Base-by-base conservation (phyloP, 2,797 vertebrate genomes). In the Bryconaethiops microstoma region DNA sequence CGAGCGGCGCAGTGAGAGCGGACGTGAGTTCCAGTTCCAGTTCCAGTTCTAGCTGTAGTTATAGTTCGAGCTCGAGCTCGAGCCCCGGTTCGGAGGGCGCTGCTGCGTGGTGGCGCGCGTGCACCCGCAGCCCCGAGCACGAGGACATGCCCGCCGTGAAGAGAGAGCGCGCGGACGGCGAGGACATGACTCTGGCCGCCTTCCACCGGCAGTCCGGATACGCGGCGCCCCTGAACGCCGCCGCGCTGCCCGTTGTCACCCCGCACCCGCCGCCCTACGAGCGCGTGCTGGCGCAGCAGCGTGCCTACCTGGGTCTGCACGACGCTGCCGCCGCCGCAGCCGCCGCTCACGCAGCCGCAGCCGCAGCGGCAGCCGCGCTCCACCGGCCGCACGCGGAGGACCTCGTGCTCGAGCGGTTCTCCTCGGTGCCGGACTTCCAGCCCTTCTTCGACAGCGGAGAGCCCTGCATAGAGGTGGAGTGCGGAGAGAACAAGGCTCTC, bases 401-500 rank as follows among this genome's bases (percentile, higher is more conserved):
- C 92, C 94, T 96, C 88, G 93, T 96, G 94, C 94, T 97, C 88
- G 96, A 97, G 94, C 95, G 96, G 90, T 96, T 97, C 90, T 95
- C 96, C 82, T 96, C 96, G 81, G 94, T 96, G 79, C 96, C 97
- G 63, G 97, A 98, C 91, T 98, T 98, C 91, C 97, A 98, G 92
- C 97, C 97, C 57, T 95, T 98, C 88, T 96, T 98, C 87, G 97
- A 98, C 92, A 94, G 95, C 95, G 97, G 97, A 60, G 96, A 99
- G 90, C 97, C 97, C 12, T 99, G 97, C 92, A 97, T 99, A 88
- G 97, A 99, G 93, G 97, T 99, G 93, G 97, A 99, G 92, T 99
- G 97, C 91, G 97, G 97, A 74, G 96, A 98, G 90, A 99, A 99
- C 92, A 97, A 97, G 90, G 97, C 97, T 86, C 90, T 99, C 89